Evolutionary conservation across 2,888 invertebrate species (phyloP).

Genomic region (Trichacis sp.): DNA sequence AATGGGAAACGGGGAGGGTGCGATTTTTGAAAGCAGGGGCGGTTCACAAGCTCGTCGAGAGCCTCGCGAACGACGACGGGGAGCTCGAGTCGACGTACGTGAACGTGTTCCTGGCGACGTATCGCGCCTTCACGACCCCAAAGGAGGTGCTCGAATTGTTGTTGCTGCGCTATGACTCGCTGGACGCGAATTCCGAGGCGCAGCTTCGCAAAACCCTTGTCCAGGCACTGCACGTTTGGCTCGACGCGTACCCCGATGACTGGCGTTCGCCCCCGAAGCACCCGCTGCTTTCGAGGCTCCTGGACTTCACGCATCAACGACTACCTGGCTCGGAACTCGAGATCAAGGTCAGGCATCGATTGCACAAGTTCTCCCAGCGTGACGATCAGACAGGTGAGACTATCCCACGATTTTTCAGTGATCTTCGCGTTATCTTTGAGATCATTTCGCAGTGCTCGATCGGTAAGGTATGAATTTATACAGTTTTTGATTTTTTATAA

Average conservation of each 20-base stretch:
- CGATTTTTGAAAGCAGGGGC: constrained; percentile 97
- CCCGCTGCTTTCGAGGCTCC: constrained; percentile 82
- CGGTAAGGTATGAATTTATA: too few species aligned
- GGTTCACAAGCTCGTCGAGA: constrained; percentile 92
- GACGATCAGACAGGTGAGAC: constrained; percentile 68
- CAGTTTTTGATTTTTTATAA: too few species aligned
- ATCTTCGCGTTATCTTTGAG: too few species aligned
- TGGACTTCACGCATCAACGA: constrained; percentile 86
- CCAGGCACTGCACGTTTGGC: constrained; percentile 94
- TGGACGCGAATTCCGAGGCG: constrained; percentile 75
- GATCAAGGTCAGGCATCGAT: constrained; percentile 79
- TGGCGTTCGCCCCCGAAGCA: constrained; percentile 83
- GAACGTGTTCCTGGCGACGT: constrained; percentile 96
- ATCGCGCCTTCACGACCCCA: constrained; percentile 90
- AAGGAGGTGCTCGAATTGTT: constrained; percentile 86
- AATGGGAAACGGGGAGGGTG: constrained; percentile 98
- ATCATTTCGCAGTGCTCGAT: too few species aligned
- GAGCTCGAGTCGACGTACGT: constrained; percentile 98
- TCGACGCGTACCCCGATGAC: constrained; percentile 97
- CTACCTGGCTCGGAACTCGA: constrained; percentile 89
- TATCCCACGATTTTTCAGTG: constrained; percentile 11
- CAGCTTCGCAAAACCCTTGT: constrained; percentile 87
- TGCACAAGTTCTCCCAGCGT: constrained; percentile 78
- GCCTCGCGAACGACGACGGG: constrained; percentile 92
- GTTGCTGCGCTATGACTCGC: constrained; percentile 81